Evolutionary conservation across 2,113 vertebrate genomes (phyloP), one percentile per base, ranked within the genome.

Genomic region (Chaetura pelagica): DNA sequence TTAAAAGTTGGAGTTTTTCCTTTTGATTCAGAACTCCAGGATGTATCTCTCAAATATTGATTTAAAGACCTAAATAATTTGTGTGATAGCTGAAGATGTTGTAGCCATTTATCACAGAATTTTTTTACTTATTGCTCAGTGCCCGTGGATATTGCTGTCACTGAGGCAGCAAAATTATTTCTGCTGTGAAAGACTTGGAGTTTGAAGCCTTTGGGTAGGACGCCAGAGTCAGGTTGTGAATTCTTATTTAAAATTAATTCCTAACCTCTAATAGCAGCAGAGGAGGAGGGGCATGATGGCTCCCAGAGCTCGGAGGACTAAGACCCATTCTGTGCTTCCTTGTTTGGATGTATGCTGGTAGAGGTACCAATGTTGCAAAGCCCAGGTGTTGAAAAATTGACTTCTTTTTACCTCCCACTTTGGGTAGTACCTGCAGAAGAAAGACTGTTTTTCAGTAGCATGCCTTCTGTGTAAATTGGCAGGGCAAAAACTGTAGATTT

Each of bases 141-240:
- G 51, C 61, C 42, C 49, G 21, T 87, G 55, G 68, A 71, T 30
- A 26, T 67, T 90, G 84, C 42, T 87, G 63, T 73, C 51, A 84
- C 12, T 86, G 87, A 81, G 64, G 72, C 48, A 92, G 48, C 72
- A 87, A 61, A 92, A 94, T 89, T 42, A 64, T 2, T 4, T 91
- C 61, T 75, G 51, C 48, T 2, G 0, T 85, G 64, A 78, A 75
- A 90, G 40, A 89, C 15, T 55, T 81, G 49, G 48, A 68, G n/a
- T 67, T 89, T 81, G 66, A 90, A 91, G 67, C 68, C 72, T 74
- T 92, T 59, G 76, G 63, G 59, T 86, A 89, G 57, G 93, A 59
- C 5, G 9, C 12, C 18, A 27, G 76, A 88, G 48, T 58, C 73
- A 78, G 57, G 64, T 64, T 90, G 38, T 84, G 93, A 87, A 71